Conservation (phyloP, 2,113 vertebrate species). For the Arizona elegans region DNA sequence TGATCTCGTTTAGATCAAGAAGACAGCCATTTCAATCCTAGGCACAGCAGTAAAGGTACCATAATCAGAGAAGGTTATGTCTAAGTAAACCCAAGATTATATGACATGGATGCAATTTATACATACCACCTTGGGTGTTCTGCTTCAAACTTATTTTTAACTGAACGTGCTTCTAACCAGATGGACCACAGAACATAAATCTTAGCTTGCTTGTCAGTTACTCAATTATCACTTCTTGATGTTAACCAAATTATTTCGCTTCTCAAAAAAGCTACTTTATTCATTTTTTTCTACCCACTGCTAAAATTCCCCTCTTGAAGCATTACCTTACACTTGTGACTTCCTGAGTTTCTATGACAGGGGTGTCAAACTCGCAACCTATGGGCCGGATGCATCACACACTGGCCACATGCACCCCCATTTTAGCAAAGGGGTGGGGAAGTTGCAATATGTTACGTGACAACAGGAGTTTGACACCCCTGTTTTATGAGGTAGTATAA, state of each 20-base stretch:
- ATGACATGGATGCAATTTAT: not conserved
- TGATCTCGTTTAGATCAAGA: not conserved
- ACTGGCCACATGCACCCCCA: too few species aligned
- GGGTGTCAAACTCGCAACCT: too few species aligned
- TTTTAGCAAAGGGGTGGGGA: too few species aligned
- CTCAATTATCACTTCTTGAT: not conserved
- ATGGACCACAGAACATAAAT: not conserved
- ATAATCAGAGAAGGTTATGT: not conserved
- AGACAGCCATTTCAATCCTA: not conserved
- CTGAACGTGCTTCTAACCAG: not conserved
- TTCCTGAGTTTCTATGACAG: not conserved
- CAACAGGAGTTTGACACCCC: too few species aligned
- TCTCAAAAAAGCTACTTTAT: not conserved
- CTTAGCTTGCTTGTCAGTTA: not conserved
- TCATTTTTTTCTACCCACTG: not conserved
- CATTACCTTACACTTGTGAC: not conserved
- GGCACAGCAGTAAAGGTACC: not conserved
- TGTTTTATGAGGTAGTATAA: not conserved
- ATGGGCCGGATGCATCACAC: too few species aligned
- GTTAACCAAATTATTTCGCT: not conserved
- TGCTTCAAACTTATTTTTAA: not conserved
- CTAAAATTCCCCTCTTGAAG: not conserved
- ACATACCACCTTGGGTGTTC: not conserved
- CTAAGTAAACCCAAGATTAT: not conserved
- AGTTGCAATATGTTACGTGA: too few species aligned